A percentile compares a stretch with the other conserved stretches of the same genome.
phyloP scores from a whole-genome alignment of 1,140 invertebrate genomes.

The Drosophila lacteicornis region DNA sequence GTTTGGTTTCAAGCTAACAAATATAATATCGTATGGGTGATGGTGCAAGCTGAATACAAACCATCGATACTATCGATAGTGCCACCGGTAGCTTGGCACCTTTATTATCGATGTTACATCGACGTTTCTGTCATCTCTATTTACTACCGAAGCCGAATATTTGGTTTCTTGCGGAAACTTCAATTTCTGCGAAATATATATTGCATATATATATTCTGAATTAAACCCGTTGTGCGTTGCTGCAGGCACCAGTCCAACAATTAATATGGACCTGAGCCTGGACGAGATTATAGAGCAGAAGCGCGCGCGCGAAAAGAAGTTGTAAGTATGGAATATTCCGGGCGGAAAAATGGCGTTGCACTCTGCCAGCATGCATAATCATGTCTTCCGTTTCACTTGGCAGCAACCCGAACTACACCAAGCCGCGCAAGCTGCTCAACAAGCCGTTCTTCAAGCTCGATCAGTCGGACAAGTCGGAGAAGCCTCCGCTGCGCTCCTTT shows the following conservation, averaged over 20 bases:
- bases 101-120: neutral
- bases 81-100: too few species aligned
- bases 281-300: constrained; percentile 73
- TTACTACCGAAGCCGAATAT: constrained; percentile 2
- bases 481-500: constrained; percentile 42
- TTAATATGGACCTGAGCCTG: constrained; percentile 64
- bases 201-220: neutral
- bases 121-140: neutral
- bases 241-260: neutral
- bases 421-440: constrained; percentile 37
- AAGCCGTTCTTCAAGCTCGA: constrained; percentile 25
- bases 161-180: neutral
- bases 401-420: constrained; percentile 26
- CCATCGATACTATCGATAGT: too few species aligned
- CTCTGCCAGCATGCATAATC: neutral
- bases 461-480: neutral
- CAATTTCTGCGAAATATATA: neutral
- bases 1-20: too few species aligned
- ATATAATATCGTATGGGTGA: too few species aligned
- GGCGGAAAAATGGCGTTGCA: constrained; percentile 65
- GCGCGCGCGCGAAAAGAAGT: constrained; percentile 53
- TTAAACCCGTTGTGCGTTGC: neutral
- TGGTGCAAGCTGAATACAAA: too few species aligned
- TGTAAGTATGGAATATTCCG: constrained; percentile 48
- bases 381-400: neutral